Percentiles rank a stretch among this genome's conserved stretches.
Evolutionary conservation across 2,888 invertebrate genomes (phyloP).

Genomic region (Lepidochrysops patricia): DNA sequence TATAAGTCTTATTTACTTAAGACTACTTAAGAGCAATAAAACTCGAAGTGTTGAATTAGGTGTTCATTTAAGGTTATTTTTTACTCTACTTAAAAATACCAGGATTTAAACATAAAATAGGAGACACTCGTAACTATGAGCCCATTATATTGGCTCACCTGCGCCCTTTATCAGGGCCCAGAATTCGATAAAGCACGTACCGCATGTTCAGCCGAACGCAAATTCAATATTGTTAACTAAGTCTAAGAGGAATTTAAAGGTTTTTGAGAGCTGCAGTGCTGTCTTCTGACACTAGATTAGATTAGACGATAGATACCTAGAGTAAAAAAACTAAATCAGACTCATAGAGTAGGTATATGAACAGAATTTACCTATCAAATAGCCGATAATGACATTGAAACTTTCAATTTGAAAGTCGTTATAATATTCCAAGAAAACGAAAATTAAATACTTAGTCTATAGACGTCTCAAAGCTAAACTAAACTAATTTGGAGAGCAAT

Average conservation of each 20-base stretch:
- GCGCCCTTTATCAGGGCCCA: not conserved
- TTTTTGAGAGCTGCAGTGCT: too few species aligned
- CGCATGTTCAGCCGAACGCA: slow-evolving; percentile 2
- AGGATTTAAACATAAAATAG: not conserved
- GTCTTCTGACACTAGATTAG: too few species aligned
- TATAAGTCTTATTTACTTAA: too few species aligned
- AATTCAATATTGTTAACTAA: not conserved
- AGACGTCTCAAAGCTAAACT: not conserved
- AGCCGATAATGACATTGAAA: not conserved
- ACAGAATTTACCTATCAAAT: too few species aligned
- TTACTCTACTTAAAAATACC: not conserved
- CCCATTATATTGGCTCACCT: not conserved
- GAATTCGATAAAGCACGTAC: slow-evolving; percentile 14
- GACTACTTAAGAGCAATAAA: too few species aligned
- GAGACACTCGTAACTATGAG: not conserved
- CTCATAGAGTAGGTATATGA: too few species aligned
- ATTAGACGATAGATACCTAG: too few species aligned
- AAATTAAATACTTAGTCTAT: not conserved
- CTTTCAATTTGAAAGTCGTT: too few species aligned
- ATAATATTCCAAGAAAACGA: not conserved
- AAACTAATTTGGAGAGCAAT: not conserved
- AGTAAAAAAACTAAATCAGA: too few species aligned
- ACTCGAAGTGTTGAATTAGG: too few species aligned
- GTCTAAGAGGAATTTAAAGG: not conserved
- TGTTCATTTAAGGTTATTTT: not conserved